Conservation (phyloP, 2,888 invertebrate genomes). For the Dinocampus coccinellae region DNA sequence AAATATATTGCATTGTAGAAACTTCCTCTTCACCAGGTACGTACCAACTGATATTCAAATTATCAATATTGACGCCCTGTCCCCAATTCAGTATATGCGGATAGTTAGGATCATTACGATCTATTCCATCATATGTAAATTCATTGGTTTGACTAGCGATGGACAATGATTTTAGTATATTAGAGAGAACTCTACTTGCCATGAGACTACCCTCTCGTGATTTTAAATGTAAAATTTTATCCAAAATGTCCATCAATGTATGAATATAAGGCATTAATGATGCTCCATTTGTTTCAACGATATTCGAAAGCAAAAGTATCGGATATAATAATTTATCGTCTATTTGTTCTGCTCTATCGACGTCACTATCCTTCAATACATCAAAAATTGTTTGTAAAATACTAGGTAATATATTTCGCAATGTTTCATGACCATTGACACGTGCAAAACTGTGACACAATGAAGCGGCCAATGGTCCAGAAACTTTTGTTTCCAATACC, state of each 20-base stretch:
- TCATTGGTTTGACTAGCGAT: slow-evolving; percentile 71
- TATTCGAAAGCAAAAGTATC: slow-evolving; percentile 79
- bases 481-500: slow-evolving; percentile 86
- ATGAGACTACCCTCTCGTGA: slow-evolving; percentile 77
- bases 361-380: slow-evolving; percentile 72
- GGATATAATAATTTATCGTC: slow-evolving; percentile 85
- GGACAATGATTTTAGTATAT: slow-evolving; percentile 75
- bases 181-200: slow-evolving; percentile 75
- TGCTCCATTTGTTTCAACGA: slow-evolving; percentile 77
- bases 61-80: slow-evolving; percentile 75
- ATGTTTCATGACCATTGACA: slow-evolving; percentile 78
- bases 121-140: slow-evolving; percentile 72
- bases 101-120: slow-evolving; percentile 76
- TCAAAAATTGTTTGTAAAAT: slow-evolving; percentile 77
- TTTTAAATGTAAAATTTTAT: slow-evolving; percentile 78
- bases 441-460: slow-evolving; percentile 77
- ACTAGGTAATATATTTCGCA: slow-evolving; percentile 81
- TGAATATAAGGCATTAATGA: slow-evolving; percentile 78
- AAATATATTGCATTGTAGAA: slow-evolving; percentile 75
- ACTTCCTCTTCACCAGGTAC: slow-evolving; percentile 81
- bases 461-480: slow-evolving; percentile 84
- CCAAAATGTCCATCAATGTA: slow-evolving; percentile 76
- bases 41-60: slow-evolving; percentile 82
- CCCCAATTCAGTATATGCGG: slow-evolving; percentile 89
- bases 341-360: slow-evolving; percentile 80